Percentiles rank a stretch among this genome's conserved stretches.
phyloP scores from a whole-genome alignment of 2,888 invertebrate species.

The Lasioglossum pauxillum region DNA sequence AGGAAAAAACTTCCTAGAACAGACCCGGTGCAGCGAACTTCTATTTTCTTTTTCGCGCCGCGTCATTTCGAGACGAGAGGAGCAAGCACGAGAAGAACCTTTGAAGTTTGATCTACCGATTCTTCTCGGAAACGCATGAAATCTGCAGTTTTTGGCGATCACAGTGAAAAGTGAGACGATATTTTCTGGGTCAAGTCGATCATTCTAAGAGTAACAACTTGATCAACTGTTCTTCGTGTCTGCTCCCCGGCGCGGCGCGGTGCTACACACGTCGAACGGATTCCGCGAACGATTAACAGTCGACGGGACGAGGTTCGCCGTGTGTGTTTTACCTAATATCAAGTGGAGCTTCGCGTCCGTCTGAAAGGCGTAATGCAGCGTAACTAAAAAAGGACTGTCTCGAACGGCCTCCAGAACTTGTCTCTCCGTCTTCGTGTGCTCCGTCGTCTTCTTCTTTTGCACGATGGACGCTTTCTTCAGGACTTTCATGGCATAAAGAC shows the following conservation, averaged over 20 bases:
- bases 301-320: neutral
- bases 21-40: neutral
- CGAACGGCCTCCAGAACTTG: conserved; percentile 98
- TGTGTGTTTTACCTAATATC: conserved; percentile 93
- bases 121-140: too few relatives aligned
- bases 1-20: neutral
- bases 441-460: conserved; percentile 97
- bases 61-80: neutral
- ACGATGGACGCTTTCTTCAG: conserved; percentile 97
- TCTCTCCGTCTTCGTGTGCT: conserved; percentile 98
- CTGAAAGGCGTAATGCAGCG: conserved; percentile 99
- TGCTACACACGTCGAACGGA: neutral
- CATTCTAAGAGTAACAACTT: neutral
- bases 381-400: conserved; percentile 97
- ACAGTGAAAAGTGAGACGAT: neutral
- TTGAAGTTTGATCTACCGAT: too few relatives aligned
- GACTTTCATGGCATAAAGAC: conserved; percentile 99
- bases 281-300: neutral
- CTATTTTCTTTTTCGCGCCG: neutral
- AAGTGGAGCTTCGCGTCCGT: conserved; percentile 98
- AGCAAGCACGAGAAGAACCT: neutral
- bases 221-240: neutral
- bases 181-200: neutral
- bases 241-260: neutral
- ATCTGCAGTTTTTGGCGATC: too few relatives aligned